phyloP scores from a whole-genome alignment of 2,888 invertebrate species.

The Spodoptera littoralis region DNA sequence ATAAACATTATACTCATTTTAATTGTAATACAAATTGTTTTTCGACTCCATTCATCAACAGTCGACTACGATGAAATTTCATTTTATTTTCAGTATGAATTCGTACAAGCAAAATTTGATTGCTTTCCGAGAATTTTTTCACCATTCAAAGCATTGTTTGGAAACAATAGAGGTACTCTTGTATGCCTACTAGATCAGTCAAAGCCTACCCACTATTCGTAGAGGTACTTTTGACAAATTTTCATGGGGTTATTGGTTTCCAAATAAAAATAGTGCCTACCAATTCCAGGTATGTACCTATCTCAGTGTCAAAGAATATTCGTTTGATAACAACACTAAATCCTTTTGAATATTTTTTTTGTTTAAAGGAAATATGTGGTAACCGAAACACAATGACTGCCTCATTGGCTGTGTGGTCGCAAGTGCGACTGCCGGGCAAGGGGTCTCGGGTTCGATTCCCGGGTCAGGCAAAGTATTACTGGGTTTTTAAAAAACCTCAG shows the following conservation, averaged over 20 bases:
- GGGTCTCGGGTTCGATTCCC: too few species aligned
- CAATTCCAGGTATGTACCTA: not conserved
- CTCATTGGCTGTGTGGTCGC: too few species aligned
- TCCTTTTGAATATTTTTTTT: not conserved
- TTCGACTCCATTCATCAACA: too few species aligned
- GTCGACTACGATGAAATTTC: too few species aligned
- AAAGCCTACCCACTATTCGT: conserved; percentile 16
- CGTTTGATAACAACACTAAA: not conserved
- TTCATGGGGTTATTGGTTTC: conserved; percentile 23
- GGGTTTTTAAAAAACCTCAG: too few species aligned
- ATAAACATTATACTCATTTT: too few species aligned
- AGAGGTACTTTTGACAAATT: conserved; percentile 1
- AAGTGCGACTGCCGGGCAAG: too few species aligned
- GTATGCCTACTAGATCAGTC: conserved; percentile 14
- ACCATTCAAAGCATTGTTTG: conserved; percentile 40
- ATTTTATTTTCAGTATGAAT: conserved; percentile 1
- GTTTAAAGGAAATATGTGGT: too few species aligned
- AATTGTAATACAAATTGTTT: too few species aligned
- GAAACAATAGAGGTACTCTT: conserved; percentile 21
- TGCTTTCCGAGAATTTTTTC: conserved; percentile 23
- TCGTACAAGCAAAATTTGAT: conserved; percentile 24
- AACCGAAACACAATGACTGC: too few species aligned
- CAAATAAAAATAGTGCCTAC: conserved; percentile 1
- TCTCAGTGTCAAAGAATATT: not conserved
- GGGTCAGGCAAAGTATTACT: too few species aligned